Conservation (phyloP, 2,797 vertebrate genomes). For the Lemur catta region DNA sequence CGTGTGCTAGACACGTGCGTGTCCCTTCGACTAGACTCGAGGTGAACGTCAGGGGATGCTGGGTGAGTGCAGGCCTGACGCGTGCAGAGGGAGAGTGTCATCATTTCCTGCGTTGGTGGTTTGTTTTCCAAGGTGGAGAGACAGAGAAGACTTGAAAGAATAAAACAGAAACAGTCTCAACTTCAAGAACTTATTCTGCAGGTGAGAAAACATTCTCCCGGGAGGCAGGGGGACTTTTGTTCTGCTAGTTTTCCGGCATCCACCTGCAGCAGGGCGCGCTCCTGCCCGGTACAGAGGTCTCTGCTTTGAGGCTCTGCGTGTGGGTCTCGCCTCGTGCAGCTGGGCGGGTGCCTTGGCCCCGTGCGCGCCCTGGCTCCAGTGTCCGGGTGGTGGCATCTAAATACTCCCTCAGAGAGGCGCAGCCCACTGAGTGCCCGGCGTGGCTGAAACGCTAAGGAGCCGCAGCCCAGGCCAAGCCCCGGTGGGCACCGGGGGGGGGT, state of each 20-base stretch:
- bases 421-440: too few relatives aligned
- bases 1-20: not conserved
- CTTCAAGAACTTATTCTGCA: slow-evolving; percentile 99
- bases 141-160: slow-evolving; percentile 96
- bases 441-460: not conserved
- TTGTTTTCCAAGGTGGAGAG: slow-evolving; percentile 91
- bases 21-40: not conserved
- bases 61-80: not conserved
- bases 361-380: not conserved
- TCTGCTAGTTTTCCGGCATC: not conserved
- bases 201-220: slow-evolving; percentile 79
- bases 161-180: slow-evolving; percentile 99
- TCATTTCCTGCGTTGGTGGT: not conserved
- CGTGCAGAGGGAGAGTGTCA: not conserved
- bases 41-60: accelerated
- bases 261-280: not conserved
- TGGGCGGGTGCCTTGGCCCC: too few relatives aligned
- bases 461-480: too few relatives aligned
- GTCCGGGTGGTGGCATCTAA: not conserved
- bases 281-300: not conserved
- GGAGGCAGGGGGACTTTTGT: slow-evolving; percentile 69
- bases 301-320: not conserved
- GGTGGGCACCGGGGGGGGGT: too few relatives aligned
- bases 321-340: too few relatives aligned
- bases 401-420: not conserved